These are phyloP conservation scores for Caracal caracal DNA, from an alignment of 2,113 vertebrate genomes.

Conservation along the genomic window DNA sequence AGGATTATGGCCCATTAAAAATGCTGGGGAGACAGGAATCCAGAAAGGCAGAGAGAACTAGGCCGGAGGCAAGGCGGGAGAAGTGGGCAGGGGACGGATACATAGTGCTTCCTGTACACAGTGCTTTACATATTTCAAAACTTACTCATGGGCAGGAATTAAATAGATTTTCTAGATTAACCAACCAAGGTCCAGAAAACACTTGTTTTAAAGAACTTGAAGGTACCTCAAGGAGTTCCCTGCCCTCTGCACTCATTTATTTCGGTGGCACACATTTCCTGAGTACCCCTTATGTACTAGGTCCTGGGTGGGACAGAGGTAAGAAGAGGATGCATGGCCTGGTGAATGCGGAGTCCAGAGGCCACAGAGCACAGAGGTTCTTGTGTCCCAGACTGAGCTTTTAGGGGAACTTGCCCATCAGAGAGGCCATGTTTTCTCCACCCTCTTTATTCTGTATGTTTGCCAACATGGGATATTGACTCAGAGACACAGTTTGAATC, in stretches of 20 bases:
- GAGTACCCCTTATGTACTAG: accelerated
- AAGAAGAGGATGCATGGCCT: not conserved
- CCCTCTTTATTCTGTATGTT: not conserved
- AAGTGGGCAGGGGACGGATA: not conserved
- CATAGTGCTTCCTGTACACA: not conserved
- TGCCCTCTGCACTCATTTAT: not conserved
- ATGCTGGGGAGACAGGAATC: not conserved
- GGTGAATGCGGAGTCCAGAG: not conserved
- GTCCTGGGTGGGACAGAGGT: no score
- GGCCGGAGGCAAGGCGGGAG: not conserved
- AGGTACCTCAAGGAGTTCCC: not conserved
- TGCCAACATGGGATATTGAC: not conserved
- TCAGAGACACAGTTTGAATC: not conserved
- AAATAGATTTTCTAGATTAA: not conserved
- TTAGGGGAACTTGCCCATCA: not conserved
- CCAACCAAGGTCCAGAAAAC: not conserved
- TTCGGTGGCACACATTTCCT: not conserved
- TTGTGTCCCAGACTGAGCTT: not conserved
- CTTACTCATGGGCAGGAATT: not conserved
- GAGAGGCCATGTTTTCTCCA: not conserved
- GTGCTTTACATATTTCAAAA: not conserved
- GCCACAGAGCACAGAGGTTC: not conserved
- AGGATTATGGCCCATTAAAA: not conserved
- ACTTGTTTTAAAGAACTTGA: not conserved
- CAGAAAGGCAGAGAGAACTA: not conserved